phyloP scores from a whole-genome alignment of 1,140 invertebrate species.

The Leptoteleia sp. region DNA sequence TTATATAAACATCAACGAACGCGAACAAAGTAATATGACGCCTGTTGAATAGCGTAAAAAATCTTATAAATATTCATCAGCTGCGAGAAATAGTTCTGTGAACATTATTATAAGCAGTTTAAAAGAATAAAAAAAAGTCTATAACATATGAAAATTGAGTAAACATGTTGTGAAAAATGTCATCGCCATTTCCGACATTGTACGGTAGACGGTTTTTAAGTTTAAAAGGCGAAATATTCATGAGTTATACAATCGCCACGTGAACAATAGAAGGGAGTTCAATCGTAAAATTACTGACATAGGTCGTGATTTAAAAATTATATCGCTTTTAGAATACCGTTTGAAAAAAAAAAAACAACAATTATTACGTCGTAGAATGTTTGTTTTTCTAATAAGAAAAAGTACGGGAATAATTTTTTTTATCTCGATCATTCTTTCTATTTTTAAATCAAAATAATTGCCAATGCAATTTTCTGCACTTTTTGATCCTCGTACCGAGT shows the following conservation, averaged over 20 bases:
- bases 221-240: background rate
- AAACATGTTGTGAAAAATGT: background rate
- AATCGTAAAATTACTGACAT: background rate
- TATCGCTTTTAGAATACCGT: no score
- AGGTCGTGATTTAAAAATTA: background rate
- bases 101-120: background rate
- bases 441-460: no score
- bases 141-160: background rate
- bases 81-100: background rate
- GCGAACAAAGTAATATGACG: constrained; percentile 10
- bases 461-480: no score
- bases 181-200: no score
- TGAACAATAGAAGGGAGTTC: background rate
- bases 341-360: no score
- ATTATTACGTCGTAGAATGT: no score
- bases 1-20: constrained; percentile 16
- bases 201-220: no score
- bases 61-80: constrained; percentile 7
- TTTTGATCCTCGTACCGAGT: no score
- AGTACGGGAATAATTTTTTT: no score
- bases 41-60: constrained; percentile 19
- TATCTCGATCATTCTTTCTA: no score
- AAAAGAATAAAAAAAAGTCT: background rate
- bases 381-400: no score
- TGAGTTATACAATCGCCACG: background rate